Conservation (phyloP, 2,888 invertebrate genomes). For the Apocheima hispidaria region DNA sequence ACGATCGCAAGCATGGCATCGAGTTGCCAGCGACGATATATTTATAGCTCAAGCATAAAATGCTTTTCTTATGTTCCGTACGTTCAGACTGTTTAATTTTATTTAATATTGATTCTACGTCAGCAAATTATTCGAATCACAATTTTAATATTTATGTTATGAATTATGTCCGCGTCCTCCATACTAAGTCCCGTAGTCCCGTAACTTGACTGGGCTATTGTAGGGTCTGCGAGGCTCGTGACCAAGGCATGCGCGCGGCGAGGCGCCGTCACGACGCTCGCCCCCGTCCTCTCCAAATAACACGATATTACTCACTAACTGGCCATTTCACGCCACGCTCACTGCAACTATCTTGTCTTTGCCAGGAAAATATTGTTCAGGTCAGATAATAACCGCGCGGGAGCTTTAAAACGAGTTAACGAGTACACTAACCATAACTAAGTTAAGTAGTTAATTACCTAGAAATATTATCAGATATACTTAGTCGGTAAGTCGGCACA, state of each 20-base stretch:
- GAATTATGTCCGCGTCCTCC: too few relatives aligned
- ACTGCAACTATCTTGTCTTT: slow-evolving; percentile 58
- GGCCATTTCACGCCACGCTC: slow-evolving; percentile 82
- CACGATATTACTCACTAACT: slow-evolving; percentile 84
- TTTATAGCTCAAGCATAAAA: too few relatives aligned
- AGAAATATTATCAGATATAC: slow-evolving; percentile 20
- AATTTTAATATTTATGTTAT: too few relatives aligned
- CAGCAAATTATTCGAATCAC: too few relatives aligned
- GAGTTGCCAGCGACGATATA: too few relatives aligned
- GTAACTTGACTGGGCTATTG: too few relatives aligned
- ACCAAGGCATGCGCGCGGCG: slow-evolving; percentile 68
- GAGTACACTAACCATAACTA: not conserved
- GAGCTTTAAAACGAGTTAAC: slow-evolving; percentile 31
- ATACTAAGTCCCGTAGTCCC: too few relatives aligned
- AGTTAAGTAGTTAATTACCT: not conserved
- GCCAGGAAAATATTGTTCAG: slow-evolving; percentile 43
- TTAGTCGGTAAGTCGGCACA: slow-evolving; percentile 22
- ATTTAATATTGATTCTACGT: too few relatives aligned
- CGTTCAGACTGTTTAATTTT: too few relatives aligned
- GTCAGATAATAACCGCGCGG: slow-evolving; percentile 27
- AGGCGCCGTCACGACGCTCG: slow-evolving; percentile 72
- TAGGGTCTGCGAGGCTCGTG: slow-evolving; percentile 82
- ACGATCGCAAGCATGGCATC: too few relatives aligned
- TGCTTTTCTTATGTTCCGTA: too few relatives aligned
- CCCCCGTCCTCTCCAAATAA: slow-evolving; percentile 77